Evolutionary conservation across 2,888 invertebrate genomes (phyloP).

Genomic region (Himalopsyche tibetana): DNA sequence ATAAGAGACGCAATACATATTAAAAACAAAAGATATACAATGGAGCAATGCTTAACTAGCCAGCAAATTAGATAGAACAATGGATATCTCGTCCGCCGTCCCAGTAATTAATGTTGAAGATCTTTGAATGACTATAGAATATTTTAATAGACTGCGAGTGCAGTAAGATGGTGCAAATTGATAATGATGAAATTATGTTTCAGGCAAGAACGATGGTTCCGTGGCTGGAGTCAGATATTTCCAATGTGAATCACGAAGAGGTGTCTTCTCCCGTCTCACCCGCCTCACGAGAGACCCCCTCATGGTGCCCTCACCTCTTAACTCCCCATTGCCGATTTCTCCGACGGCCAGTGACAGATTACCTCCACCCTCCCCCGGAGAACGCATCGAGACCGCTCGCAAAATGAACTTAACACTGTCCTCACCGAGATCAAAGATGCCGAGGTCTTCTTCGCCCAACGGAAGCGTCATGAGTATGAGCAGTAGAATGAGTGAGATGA

Average conservation of each 20-base stretch:
- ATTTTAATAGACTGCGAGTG: no score
- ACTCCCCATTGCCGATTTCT: conserved; percentile 73
- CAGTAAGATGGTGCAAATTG: neutral
- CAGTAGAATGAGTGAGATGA: conserved; percentile 76
- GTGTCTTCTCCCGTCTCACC: conserved; percentile 94
- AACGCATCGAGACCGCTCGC: conserved; percentile 60
- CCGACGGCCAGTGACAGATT: conserved; percentile 68
- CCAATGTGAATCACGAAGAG: conserved; percentile 93
- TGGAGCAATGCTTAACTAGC: no score
- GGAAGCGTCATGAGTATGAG: conserved; percentile 76
- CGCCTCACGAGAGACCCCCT: conserved; percentile 87
- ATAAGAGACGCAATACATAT: neutral
- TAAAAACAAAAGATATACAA: no score
- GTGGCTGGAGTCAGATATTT: conserved; percentile 95
- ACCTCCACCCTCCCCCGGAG: conserved; percentile 53
- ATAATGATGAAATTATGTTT: neutral
- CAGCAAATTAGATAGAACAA: no score
- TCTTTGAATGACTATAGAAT: no score
- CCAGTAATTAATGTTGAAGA: no score
- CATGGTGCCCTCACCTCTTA: conserved; percentile 75
- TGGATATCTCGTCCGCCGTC: no score
- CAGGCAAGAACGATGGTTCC: conserved; percentile 97
- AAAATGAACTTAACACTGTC: conserved; percentile 67
- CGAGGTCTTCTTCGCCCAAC: conserved; percentile 74
- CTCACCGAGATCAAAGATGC: conserved; percentile 44